Conservation (phyloP, 2,888 invertebrate genomes). For the Drosophila subquinaria region DNA sequence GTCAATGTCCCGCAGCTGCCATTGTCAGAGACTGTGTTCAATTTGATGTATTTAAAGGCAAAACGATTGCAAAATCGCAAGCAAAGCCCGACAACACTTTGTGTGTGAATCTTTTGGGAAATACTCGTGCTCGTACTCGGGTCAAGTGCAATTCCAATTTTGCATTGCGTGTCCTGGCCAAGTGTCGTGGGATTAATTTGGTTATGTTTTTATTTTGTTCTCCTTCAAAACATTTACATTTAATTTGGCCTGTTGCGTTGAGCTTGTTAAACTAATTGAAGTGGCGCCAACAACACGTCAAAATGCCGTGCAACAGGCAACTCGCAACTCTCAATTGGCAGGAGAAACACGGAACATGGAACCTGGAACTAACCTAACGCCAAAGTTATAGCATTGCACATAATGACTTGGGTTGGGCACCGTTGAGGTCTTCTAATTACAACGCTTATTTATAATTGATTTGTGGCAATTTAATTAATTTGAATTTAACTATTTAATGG, state of each 20-base stretch:
- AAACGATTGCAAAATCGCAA: slow-evolving; percentile 68
- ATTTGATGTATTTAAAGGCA: slow-evolving; percentile 43
- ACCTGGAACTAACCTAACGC: slow-evolving; percentile 35
- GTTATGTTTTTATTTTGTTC: slow-evolving; percentile 47
- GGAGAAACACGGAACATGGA: slow-evolving; percentile 15
- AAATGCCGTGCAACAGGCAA: slow-evolving; percentile 78
- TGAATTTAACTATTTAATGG: slow-evolving; percentile 82
- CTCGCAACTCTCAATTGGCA: slow-evolving; percentile 19
- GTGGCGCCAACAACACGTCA: slow-evolving; percentile 48
- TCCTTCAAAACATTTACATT: slow-evolving; percentile 61
- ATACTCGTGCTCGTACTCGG: slow-evolving; percentile 12
- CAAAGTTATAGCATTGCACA: slow-evolving; percentile 23
- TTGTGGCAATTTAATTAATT: slow-evolving; percentile 82
- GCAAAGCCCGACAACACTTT: slow-evolving; percentile 33
- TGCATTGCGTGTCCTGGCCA: slow-evolving; percentile 48
- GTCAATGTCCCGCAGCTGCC: slow-evolving; percentile 32
- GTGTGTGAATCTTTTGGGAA: slow-evolving; percentile 39
- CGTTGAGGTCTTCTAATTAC: slow-evolving; percentile 80
- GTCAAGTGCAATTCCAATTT: slow-evolving; percentile 52
- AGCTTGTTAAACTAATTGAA: slow-evolving; percentile 78
- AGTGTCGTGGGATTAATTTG: slow-evolving; percentile 74
- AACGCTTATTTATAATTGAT: slow-evolving; percentile 81
- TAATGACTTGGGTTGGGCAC: slow-evolving; percentile 22
- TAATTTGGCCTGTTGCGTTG: slow-evolving; percentile 56
- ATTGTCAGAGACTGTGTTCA: slow-evolving; percentile 41